phyloP scores from a whole-genome alignment of 1,140 invertebrate genomes.

The Hyphantria cunea region DNA sequence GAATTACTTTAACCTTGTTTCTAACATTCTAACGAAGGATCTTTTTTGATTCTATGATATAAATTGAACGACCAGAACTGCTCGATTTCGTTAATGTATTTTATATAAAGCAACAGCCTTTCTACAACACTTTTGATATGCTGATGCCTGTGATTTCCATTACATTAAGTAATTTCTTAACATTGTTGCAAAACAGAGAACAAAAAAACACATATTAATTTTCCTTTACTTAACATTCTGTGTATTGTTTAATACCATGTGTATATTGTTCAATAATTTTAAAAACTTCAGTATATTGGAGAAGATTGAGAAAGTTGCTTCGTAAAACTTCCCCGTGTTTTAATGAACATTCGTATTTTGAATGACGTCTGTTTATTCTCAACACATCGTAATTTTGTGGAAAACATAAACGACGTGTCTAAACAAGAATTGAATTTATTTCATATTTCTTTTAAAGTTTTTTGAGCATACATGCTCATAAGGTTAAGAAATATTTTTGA shows the following conservation, averaged over 20 bases:
- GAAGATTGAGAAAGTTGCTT: neutral
- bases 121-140: too few relatives aligned
- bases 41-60: too few relatives aligned
- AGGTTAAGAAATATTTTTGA: neutral
- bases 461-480: neutral
- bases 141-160: too few relatives aligned
- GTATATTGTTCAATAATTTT: too few relatives aligned
- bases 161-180: too few relatives aligned
- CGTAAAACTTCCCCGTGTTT: neutral
- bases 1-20: too few relatives aligned
- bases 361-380: neutral
- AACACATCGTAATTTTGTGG: neutral
- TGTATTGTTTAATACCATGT: too few relatives aligned
- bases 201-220: neutral
- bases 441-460: neutral
- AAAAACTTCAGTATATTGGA: neutral
- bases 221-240: neutral
- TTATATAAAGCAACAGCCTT: too few relatives aligned
- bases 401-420: slow-evolving; percentile 1
- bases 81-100: too few relatives aligned
- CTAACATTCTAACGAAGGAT: too few relatives aligned
- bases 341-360: neutral
- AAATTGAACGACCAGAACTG: too few relatives aligned
- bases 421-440: neutral
- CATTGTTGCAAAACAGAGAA: too few relatives aligned